Conservation (phyloP, 2,888 invertebrate genomes). For the Eurois occulta region DNA sequence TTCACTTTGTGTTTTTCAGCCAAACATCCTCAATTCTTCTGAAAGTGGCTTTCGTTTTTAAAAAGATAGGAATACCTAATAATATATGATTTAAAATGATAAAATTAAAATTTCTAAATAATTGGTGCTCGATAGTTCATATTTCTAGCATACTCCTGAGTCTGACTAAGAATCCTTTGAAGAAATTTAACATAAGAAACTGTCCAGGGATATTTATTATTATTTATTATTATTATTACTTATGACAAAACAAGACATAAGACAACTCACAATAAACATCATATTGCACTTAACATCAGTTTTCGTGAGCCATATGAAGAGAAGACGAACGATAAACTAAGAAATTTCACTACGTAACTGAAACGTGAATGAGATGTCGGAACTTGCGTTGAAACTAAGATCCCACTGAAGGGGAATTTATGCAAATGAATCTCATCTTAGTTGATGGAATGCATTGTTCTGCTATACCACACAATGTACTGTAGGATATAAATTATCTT, state of each 20-base stretch:
- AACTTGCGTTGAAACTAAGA: conserved; percentile 71
- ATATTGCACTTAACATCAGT: conserved; percentile 50
- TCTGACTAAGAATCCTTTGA: not conserved
- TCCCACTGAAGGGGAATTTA: conserved; percentile 72
- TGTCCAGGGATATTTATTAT: too few species aligned
- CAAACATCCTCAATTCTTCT: not conserved
- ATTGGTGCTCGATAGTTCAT: not conserved
- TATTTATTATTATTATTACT: too few species aligned
- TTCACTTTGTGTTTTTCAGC: not conserved
- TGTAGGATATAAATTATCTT: conserved; percentile 73
- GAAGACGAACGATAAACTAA: conserved; percentile 51
- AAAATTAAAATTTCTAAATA: not conserved
- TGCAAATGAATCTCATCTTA: conserved; percentile 80
- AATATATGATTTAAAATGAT: not conserved
- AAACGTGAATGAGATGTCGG: conserved; percentile 65
- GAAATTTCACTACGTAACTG: conserved; percentile 66
- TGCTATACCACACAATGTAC: conserved; percentile 64
- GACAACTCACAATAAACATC: conserved; percentile 49
- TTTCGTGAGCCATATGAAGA: conserved; percentile 26
- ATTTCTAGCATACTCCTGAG: not conserved
- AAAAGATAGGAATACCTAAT: not conserved
- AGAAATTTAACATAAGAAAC: not conserved
- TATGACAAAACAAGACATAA: not conserved
- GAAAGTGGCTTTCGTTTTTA: not conserved
- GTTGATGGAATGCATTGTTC: conserved; percentile 78